Base-by-base conservation (phyloP, 2,888 invertebrate species). In the Clivina fossor region DNA sequence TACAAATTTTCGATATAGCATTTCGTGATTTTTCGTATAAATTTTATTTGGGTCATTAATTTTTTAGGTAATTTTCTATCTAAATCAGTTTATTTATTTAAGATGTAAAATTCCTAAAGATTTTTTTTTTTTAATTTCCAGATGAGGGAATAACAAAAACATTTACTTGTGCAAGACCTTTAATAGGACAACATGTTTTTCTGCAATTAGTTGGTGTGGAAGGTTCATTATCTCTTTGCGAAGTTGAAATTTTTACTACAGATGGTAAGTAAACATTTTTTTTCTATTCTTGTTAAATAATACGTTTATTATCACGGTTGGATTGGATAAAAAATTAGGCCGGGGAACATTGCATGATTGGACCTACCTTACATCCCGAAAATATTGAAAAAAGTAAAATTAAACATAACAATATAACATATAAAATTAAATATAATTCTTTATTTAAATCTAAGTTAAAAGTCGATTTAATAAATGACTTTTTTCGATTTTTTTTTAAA, bases 111-210 rank as follows among this genome's bases (percentile, higher is more conserved):
- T n/a, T n/a, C n/a, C n/a, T n/a, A n/a, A n/a, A n/a, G 26, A 24
- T 2, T 40, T 3, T 8, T n/a, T 35, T 35, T 35, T 13, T 13
- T 35, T n/a, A 35, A 11, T 24, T 78, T 78, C 26, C 78, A 84
- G 92, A 92, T 68, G 92, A 93, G 75, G 93, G 93, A n/a, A 83
- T 86, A 9, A 92, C 91, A n/a, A 92, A 89, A 74, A 89, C 90
- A 1, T 91, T 93, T 70, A 84, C 85, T 0, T 94, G 93, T 69
- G 93, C 93, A 0, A 80, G 92, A 30, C 86, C 90, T 1, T 76
- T 93, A 55, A 78, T 88, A 15, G 94, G 94, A 0, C 90, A 93
- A 65, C 89, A 87, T 70, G 93, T 94, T 33, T 92, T 88, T 69
- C 80, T 94, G 58, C 93, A 93, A 69, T 79, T 93, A 51, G 93